These are phyloP conservation scores for Fulica atra DNA, from an alignment of 2,113 vertebrate genomes.

Conservation along the genomic window DNA sequence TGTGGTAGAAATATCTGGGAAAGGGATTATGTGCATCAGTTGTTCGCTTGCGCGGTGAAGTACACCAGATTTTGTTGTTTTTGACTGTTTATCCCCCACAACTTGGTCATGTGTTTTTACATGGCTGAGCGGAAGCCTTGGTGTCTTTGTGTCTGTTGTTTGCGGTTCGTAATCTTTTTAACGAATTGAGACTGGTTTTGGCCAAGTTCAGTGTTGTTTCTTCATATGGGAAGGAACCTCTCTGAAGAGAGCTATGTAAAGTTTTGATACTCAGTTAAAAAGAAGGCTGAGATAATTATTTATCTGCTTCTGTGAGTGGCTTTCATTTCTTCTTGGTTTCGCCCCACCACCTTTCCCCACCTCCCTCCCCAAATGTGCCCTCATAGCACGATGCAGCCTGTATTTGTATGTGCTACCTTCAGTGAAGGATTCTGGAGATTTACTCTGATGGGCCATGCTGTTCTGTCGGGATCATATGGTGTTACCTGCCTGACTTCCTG, in stretches of 20 bases:
- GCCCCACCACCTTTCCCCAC: background rate
- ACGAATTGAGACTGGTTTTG: background rate
- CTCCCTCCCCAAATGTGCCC: background rate
- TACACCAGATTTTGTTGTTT: background rate
- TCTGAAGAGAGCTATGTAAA: background rate
- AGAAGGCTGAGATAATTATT: background rate
- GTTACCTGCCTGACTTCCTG: background rate
- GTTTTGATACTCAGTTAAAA: background rate
- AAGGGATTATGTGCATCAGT: background rate
- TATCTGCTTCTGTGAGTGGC: background rate
- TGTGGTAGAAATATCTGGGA: background rate
- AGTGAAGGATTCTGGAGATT: background rate
- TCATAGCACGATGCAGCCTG: background rate
- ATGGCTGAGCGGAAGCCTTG: background rate
- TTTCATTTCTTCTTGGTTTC: background rate
- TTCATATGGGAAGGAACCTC: background rate
- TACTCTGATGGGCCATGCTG: rapidly evolving
- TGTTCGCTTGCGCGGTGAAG: background rate
- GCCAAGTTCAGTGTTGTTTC: background rate
- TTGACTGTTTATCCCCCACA: background rate
- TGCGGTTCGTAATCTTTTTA: background rate
- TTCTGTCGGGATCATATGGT: background rate
- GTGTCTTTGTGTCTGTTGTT: background rate
- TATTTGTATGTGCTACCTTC: background rate
- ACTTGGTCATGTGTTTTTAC: background rate